phyloP scores from a whole-genome alignment of 1,140 invertebrate genomes.

The Tetragonula clypearis region DNA sequence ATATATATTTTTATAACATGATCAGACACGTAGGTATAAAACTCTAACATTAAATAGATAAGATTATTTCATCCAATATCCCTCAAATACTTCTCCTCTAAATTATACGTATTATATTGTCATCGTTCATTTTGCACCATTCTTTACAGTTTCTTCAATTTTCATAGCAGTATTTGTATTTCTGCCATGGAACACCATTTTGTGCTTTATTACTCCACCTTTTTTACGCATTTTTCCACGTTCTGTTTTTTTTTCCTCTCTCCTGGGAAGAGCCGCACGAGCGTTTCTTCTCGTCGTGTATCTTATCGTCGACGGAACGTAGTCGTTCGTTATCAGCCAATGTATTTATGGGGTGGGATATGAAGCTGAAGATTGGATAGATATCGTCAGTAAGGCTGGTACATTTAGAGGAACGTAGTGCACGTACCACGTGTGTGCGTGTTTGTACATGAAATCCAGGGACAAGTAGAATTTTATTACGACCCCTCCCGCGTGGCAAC shows the following conservation, averaged over 20 bases:
- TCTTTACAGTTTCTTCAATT: background rate
- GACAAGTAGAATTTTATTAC: constrained; percentile 51
- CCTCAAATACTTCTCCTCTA: too few relatives aligned
- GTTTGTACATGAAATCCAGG: constrained; percentile 33
- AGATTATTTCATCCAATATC: too few relatives aligned
- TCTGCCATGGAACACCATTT: background rate
- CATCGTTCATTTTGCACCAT: too few relatives aligned
- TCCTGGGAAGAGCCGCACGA: constrained; percentile 25
- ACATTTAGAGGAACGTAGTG: constrained; percentile 29
- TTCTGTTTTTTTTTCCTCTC: background rate
- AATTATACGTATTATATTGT: too few relatives aligned
- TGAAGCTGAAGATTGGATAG: constrained; percentile 69
- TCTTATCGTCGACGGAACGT: constrained; percentile 73
- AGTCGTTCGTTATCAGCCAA: constrained; percentile 74
- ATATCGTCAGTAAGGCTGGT: constrained; percentile 60
- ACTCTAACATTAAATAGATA: too few relatives aligned
- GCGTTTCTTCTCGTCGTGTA: constrained; percentile 67
- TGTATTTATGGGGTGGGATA: constrained; percentile 79
- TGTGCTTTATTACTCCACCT: background rate
- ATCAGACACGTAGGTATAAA: too few relatives aligned
- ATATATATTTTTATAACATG: too few relatives aligned
- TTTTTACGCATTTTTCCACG: background rate
- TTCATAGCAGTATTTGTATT: background rate
- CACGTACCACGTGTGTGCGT: background rate
- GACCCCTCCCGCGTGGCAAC: background rate